Conservation (phyloP, 2,888 invertebrate genomes). For the Cosmia pyralina region DNA sequence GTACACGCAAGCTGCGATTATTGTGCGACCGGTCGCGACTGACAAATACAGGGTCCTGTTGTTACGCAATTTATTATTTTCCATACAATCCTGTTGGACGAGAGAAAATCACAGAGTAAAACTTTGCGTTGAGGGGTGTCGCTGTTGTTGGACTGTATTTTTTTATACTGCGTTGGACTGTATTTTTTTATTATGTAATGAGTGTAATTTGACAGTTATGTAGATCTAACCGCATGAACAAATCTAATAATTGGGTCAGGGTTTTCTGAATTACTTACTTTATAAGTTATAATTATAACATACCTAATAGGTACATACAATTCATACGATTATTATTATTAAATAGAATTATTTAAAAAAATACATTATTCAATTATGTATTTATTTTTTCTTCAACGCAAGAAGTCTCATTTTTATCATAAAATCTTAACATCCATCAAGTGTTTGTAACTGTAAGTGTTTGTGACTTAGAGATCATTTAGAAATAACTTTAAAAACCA, state of each 20-base stretch:
- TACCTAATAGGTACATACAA: neutral
- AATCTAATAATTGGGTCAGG: neutral
- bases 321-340: neutral
- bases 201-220: neutral
- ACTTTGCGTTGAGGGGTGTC: slow-evolving; percentile 36
- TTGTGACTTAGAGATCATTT: neutral
- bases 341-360: neutral
- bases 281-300: no score
- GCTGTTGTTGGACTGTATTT: neutral
- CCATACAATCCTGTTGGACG: slow-evolving; percentile 68
- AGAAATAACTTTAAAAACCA: neutral
- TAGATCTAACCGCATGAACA: neutral
- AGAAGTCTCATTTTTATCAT: neutral
- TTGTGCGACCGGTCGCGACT: slow-evolving; percentile 79
- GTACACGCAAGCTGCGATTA: slow-evolving; percentile 83
- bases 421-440: neutral
- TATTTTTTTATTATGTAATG: neutral
- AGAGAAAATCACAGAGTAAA: slow-evolving; percentile 66
- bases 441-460: neutral
- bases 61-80: slow-evolving; percentile 83
- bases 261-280: neutral
- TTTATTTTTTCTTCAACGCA: neutral
- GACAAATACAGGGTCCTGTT: slow-evolving; percentile 86
- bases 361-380: no score
- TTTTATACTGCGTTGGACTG: neutral